Evolutionary conservation across 37 sponge, comb jelly and placozoan genomes (phyloP).

Genomic region (Diacarnus erythraeanus): DNA sequence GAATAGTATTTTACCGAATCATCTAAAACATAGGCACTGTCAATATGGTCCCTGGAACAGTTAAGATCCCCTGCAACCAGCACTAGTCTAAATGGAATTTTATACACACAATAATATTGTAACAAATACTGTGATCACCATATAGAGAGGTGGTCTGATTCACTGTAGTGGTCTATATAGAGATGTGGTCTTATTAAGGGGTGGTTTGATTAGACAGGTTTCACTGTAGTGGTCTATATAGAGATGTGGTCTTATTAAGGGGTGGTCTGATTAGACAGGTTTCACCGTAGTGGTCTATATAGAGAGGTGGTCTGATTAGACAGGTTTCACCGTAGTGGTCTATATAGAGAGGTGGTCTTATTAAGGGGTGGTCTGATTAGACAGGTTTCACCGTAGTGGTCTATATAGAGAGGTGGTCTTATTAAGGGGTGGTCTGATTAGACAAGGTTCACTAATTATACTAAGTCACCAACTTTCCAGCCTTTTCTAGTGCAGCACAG

Average conservation of each 20-base stretch:
- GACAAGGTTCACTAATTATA: neutral
- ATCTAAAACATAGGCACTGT: constrained; percentile 66
- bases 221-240: too few relatives aligned
- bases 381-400: too few relatives aligned
- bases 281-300: too few relatives aligned
- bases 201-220: too few relatives aligned
- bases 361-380: too few relatives aligned
- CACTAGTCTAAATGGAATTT: constrained; percentile 39
- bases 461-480: constrained; percentile 63
- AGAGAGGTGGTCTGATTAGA: too few relatives aligned
- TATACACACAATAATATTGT: neutral
- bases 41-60: constrained; percentile 48
- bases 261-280: too few relatives aligned
- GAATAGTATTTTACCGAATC: constrained; percentile 65
- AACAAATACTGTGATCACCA: neutral
- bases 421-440: neutral
- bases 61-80: constrained; percentile 77
- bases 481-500: constrained; percentile 40
- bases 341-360: too few relatives aligned
- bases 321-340: too few relatives aligned
- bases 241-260: too few relatives aligned
- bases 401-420: constrained; percentile 2
- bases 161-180: too few relatives aligned
- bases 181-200: too few relatives aligned
- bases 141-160: neutral